Evolutionary conservation across 2,888 invertebrate genomes (phyloP).

Genomic region (Meghimatium bilineatum): DNA sequence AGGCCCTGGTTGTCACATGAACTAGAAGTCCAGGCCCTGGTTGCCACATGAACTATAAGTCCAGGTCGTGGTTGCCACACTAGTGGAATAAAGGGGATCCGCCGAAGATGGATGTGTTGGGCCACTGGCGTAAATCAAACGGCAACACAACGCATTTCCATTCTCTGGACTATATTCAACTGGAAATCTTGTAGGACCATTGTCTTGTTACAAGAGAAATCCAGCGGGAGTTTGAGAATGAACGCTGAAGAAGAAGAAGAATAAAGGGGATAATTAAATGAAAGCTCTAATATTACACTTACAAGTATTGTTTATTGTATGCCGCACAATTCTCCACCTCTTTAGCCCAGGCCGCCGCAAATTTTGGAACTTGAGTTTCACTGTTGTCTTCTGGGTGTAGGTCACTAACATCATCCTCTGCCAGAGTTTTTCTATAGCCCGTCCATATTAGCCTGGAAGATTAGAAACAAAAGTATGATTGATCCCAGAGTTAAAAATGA

Average conservation of each 20-base stretch:
- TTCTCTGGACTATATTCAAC: no score
- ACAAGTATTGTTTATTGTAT: conserved; percentile 29
- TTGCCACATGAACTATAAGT: no score
- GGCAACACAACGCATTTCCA: no score
- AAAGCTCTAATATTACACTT: neutral
- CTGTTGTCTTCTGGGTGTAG: conserved; percentile 44
- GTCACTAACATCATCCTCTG: conserved; percentile 39
- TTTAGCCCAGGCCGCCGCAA: conserved; percentile 26
- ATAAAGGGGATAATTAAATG: neutral
- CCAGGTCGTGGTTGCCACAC: no score
- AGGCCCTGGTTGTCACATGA: no score
- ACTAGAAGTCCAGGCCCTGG: no score
- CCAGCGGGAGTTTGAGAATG: neutral
- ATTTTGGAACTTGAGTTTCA: conserved; percentile 34
- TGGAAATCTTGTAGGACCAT: no score
- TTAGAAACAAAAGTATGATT: neutral
- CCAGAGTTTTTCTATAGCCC: conserved; percentile 36
- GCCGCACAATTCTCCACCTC: conserved; percentile 22
- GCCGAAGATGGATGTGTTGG: no score
- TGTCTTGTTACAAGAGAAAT: no score
- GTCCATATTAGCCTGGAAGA: conserved; percentile 36
- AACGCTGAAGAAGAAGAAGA: neutral
- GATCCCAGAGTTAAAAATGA: no score
- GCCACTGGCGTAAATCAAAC: no score
- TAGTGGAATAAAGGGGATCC: no score